Evolutionary conservation across 2,888 invertebrate genomes (phyloP).

Genomic region (Apocheima hispidaria): DNA sequence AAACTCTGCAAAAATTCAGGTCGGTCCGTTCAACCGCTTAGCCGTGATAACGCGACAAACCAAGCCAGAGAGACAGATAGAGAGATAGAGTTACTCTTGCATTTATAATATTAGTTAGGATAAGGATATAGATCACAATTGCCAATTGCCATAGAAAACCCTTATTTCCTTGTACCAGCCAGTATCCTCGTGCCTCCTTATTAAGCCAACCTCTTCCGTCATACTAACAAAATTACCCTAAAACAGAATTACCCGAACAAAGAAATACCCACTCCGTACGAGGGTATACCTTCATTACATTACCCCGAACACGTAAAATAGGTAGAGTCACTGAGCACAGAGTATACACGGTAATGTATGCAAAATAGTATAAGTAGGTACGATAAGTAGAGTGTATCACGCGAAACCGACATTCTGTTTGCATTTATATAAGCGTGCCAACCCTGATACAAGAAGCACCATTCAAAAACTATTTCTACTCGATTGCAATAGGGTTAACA

Average conservation of each 20-base stretch:
- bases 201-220: constrained; percentile 18
- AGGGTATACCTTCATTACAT: constrained; percentile 35
- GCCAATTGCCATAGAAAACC: not conserved
- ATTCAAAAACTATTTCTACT: constrained; percentile 43
- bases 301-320: constrained; percentile 54
- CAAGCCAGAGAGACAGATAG: no score
- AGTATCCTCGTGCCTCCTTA: constrained; percentile 10
- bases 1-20: no score
- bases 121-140: no score
- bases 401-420: constrained; percentile 83
- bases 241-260: constrained; percentile 34
- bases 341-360: constrained; percentile 74
- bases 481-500: constrained; percentile 46
- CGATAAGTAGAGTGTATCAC: constrained; percentile 78
- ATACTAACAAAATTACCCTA: constrained; percentile 28
- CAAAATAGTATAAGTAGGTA: constrained; percentile 73
- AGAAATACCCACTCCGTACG: constrained; percentile 25
- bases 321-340: constrained; percentile 56
- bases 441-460: constrained; percentile 24
- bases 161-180: not conserved
- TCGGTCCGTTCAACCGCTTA: no score
- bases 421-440: constrained; percentile 70
- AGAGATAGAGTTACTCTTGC: no score
- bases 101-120: no score
- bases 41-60: no score